Conservation (phyloP, 2,888 invertebrate species). For the Latrodectus hesperus region DNA sequence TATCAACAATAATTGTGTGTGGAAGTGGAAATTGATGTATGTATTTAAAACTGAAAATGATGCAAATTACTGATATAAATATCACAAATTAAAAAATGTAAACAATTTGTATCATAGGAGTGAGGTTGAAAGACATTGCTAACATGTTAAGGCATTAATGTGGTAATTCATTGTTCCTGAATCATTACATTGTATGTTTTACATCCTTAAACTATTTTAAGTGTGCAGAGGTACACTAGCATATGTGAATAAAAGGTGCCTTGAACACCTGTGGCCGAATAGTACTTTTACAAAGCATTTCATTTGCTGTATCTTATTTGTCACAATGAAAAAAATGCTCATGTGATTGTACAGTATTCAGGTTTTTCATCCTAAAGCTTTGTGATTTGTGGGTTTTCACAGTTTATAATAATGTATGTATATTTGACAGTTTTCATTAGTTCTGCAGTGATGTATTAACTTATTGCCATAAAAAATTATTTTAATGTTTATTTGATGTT, state of each 20-base stretch:
- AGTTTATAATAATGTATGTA: not conserved
- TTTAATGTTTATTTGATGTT: too few species aligned
- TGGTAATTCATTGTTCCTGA: not conserved
- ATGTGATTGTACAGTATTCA: conserved; percentile 26
- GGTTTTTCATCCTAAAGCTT: conserved; percentile 62
- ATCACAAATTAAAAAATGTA: too few species aligned
- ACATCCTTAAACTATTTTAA: not conserved
- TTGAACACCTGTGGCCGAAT: conserved; percentile 27
- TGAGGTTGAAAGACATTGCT: not conserved
- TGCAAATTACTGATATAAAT: too few species aligned
- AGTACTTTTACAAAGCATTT: conserved; percentile 41
- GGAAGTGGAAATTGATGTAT: too few species aligned
- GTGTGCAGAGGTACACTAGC: conserved; percentile 59
- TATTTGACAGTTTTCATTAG: not conserved
- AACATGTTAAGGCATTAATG: not conserved
- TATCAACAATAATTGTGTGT: too few species aligned
- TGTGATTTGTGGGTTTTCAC: conserved; percentile 66
- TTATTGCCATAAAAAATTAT: too few species aligned
- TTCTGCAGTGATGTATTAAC: not conserved
- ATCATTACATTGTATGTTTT: not conserved
- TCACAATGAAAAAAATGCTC: conserved; percentile 30
- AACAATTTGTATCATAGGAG: too few species aligned
- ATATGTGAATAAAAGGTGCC: conserved; percentile 26
- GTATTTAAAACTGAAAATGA: too few species aligned
- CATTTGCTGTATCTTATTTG: conserved; percentile 13